Base-by-base conservation (phyloP, 2,888 invertebrate genomes). In the Himalopsyche tibetana region DNA sequence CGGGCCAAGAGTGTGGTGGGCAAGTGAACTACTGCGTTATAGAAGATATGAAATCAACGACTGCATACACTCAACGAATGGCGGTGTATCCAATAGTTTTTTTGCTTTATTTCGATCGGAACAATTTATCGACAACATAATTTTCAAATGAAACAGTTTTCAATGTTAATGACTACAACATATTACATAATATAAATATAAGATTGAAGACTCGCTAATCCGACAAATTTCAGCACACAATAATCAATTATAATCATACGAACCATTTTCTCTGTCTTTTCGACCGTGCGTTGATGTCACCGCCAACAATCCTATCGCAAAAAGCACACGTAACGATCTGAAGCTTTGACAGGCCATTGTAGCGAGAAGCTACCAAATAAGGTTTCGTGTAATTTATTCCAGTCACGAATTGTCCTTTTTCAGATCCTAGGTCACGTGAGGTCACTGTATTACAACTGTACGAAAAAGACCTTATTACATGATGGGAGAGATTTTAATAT, bases 211-310 rank as follows among this genome's bases (percentile, higher is more conserved):
- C 6, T 9, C 4, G 15, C 8, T 51, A 51, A 15, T 15, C 51
- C 12, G 15, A 12, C 5, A 51, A 51, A 15, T 15, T 51, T 51
- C 51, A 51, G 51, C 51, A 51, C 15, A 51, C 51, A 51, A 15
- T 51, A 51, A 15, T 51, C 9, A 51, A 51, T 51, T 15, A 12
- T 15, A 63, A 63, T 63, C 2, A 63, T 63, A 74, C 74, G 36
- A 81, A 88, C 88, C 88, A 56, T 88, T 82, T 45, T 80, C 42
- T 55, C 83, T 81, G 74, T 88, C 88, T 82, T 87, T 84, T 38
- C 82, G 82, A n/a, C 88, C 88, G 42, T 83, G 84, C 87, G 88
- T 88, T 84, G 88, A 88, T 87, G 87, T 87, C 85, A 86, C 87
- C 83, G 36, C 56, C 56, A 80, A 56, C 79, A 88, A 84, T 85